phyloP scores from a whole-genome alignment of 2,888 invertebrate genomes.

The Lasioglossum pauxillum region DNA sequence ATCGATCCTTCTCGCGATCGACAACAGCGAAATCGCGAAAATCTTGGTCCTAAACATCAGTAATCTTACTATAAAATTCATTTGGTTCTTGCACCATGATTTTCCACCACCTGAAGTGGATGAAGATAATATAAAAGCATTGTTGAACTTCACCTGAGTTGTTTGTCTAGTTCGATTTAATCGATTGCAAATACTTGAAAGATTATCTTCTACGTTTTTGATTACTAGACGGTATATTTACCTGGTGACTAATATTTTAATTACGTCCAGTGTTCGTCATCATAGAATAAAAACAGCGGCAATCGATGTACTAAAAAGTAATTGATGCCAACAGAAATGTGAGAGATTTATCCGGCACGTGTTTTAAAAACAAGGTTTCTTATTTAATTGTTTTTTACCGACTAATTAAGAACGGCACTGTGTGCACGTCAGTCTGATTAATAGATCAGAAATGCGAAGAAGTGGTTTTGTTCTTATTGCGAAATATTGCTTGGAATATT shows the following conservation, averaged over 20 bases:
- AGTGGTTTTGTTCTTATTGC: neutral
- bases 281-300: neutral
- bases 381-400: neutral
- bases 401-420: neutral
- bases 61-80: neutral
- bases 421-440: neutral
- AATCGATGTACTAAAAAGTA: neutral
- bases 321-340: neutral
- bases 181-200: neutral
- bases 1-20: neutral
- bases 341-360: too few species aligned
- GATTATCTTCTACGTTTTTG: neutral
- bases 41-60: neutral
- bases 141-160: neutral
- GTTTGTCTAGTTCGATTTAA: neutral
- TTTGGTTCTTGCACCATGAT: neutral
- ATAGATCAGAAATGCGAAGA: too few species aligned
- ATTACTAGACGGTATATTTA: neutral
- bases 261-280: neutral
- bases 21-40: neutral
- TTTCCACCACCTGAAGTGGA: neutral
- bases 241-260: neutral
- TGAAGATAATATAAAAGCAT: neutral
- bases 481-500: neutral
- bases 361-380: neutral